phyloP scores from a whole-genome alignment of 2,888 invertebrate species.

The Nomada lathburiana region DNA sequence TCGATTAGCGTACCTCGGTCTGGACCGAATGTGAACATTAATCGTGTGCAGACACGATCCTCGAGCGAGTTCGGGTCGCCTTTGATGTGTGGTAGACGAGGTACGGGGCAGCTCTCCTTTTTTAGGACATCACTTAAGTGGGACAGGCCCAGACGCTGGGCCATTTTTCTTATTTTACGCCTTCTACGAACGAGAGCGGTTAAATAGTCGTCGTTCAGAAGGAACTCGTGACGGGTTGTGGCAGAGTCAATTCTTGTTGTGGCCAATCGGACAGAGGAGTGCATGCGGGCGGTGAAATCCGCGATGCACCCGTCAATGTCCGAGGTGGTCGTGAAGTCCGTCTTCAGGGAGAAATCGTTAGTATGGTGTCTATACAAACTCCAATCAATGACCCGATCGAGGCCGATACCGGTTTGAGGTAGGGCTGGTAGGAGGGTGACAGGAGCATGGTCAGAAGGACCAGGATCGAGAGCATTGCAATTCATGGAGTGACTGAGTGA shows the following conservation, averaged over 20 bases:
- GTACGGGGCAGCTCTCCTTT: too few relatives aligned
- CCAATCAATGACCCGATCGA: neutral
- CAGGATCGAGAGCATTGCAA: neutral
- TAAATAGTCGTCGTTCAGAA: neutral
- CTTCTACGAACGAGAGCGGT: neutral
- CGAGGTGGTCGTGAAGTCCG: neutral
- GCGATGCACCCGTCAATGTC: neutral
- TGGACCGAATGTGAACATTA: too few relatives aligned
- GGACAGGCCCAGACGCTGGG: neutral
- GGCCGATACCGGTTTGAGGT: neutral
- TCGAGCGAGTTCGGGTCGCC: too few relatives aligned
- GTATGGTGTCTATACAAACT: neutral
- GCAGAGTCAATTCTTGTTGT: neutral
- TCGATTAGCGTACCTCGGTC: too few relatives aligned
- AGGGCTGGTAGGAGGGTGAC: too few relatives aligned
- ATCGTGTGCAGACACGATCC: too few relatives aligned
- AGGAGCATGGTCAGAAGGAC: neutral
- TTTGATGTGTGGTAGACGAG: too few relatives aligned
- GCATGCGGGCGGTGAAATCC: neutral
- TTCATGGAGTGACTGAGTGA: neutral
- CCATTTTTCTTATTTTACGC: neutral
- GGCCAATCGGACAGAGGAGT: neutral
- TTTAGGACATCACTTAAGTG: neutral
- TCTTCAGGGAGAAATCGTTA: neutral
- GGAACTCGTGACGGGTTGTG: neutral